These are phyloP conservation scores for Uloborus plumipes DNA, from an alignment of 2,888 invertebrate genomes.

Conservation along the genomic window DNA sequence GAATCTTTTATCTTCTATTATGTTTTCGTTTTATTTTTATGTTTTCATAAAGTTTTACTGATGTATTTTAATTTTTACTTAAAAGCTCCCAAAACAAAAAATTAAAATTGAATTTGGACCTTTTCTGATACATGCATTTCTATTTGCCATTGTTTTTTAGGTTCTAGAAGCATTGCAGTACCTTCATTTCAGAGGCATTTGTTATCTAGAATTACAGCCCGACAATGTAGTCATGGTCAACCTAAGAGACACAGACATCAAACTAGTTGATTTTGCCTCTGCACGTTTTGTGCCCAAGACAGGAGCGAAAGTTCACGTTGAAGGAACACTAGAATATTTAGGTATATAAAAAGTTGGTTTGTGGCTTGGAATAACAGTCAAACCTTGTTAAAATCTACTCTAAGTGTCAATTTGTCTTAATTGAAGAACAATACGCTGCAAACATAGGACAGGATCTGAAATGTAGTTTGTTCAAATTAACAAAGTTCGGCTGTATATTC, in stretches of 20 bases:
- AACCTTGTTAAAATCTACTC: no score
- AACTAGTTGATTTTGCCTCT: constrained; percentile 92
- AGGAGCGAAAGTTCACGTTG: constrained; percentile 78
- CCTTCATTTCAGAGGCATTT: constrained; percentile 92
- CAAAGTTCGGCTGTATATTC: no score
- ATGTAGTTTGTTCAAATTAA: no score
- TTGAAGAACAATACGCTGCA: no score
- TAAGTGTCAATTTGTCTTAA: no score
- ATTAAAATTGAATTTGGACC: not conserved
- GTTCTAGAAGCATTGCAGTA: constrained; percentile 91
- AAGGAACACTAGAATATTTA: constrained; percentile 81
- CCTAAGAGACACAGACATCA: constrained; percentile 77
- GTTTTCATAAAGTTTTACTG: not conserved
- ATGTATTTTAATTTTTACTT: not conserved
- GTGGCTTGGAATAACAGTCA: no score
- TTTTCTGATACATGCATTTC: not conserved
- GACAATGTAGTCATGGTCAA: constrained; percentile 92
- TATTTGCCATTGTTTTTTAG: constrained; percentile 68
- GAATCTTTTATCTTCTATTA: no score
- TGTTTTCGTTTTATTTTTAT: no score
- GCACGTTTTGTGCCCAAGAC: constrained; percentile 85
- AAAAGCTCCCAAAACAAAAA: no score
- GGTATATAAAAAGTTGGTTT: constrained; percentile 40
- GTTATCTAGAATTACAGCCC: constrained; percentile 91
- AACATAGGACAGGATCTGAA: no score